These are phyloP conservation scores for Pangasius larnaudii DNA, from an alignment of 2,797 vertebrate genomes.

Conservation along the genomic window DNA sequence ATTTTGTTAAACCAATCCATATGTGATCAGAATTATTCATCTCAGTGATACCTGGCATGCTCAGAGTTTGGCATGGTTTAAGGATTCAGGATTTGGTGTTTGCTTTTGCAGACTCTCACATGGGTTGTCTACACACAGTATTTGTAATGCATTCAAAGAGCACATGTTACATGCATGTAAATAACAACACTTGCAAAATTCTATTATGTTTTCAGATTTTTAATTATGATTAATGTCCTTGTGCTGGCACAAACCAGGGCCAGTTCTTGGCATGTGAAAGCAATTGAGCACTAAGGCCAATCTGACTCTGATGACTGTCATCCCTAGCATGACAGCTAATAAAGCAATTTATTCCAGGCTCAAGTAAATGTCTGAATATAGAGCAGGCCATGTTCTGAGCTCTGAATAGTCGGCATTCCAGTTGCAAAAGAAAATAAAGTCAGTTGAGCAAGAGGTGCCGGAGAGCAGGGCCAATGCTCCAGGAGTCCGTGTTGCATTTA, in stretches of 20 bases:
- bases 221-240: constrained; percentile 6
- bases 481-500: constrained; percentile 34
- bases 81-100: constrained; percentile 12
- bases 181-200: neutral
- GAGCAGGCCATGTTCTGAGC: constrained; percentile 57
- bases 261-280: constrained; percentile 16
- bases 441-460: constrained; percentile 53
- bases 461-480: constrained; percentile 41
- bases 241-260: neutral
- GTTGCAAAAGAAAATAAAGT: constrained; percentile 59
- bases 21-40: neutral
- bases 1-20: constrained; percentile 11
- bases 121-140: neutral
- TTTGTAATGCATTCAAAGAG: neutral
- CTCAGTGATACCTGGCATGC: neutral
- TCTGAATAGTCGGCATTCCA: constrained; percentile 60
- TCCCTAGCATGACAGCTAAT: constrained; percentile 47
- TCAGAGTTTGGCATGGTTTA: neutral
- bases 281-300: constrained; percentile 4
- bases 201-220: neutral
- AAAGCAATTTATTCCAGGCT: constrained; percentile 40
- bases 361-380: constrained; percentile 53
- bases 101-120: constrained; percentile 11
- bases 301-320: constrained; percentile 37
- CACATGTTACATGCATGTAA: neutral